A percentile compares a stretch with the other conserved stretches of the same genome.
These are phyloP conservation scores for Oceanodroma tethys DNA, from an alignment of 2,113 vertebrate species.

Conservation along the genomic window DNA sequence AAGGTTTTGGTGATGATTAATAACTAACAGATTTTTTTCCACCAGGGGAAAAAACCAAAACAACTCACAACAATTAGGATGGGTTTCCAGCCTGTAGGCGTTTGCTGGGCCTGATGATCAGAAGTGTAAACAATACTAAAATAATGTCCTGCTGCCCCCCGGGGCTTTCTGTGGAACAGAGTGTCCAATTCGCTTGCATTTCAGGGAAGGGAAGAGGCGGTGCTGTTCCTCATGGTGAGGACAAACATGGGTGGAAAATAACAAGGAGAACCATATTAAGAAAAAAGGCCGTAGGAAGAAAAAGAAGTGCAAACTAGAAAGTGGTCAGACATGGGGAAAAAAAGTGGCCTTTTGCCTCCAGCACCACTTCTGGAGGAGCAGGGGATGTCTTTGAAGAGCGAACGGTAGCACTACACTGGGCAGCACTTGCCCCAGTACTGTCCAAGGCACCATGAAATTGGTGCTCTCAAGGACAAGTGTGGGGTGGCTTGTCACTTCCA, in stretches of 20 bases:
- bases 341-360: neutral
- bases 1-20: constrained; percentile 70
- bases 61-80: constrained; percentile 57
- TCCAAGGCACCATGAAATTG: neutral
- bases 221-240: neutral
- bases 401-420: neutral
- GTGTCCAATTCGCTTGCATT: neutral
- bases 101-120: constrained; percentile 69
- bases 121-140: constrained; percentile 73
- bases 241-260: neutral
- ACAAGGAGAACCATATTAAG: neutral
- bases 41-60: constrained; percentile 52
- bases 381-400: accelerated
- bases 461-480: neutral
- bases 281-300: neutral
- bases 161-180: neutral
- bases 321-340: accelerated
- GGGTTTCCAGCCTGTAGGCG: constrained; percentile 72
- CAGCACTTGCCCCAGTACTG: neutral
- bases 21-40: constrained; percentile 72
- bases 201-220: constrained; percentile 50
- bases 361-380: neutral
- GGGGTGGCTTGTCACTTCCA: neutral
- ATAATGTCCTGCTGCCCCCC: constrained; percentile 61
- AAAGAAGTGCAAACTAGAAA: neutral